These are phyloP conservation scores for Anastrepha ludens DNA, from an alignment of 1,140 invertebrate genomes.

Conservation along the genomic window DNA sequence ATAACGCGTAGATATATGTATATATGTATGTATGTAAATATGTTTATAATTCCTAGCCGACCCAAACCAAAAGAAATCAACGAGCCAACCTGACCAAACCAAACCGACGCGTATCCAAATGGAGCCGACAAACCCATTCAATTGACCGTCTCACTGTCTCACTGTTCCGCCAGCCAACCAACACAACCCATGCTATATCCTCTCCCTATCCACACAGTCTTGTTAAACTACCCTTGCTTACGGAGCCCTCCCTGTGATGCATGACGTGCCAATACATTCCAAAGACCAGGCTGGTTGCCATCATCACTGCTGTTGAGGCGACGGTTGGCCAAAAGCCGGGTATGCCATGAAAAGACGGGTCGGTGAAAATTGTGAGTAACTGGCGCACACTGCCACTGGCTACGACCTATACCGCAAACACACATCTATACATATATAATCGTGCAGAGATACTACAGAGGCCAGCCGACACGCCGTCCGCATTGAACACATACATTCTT, in stretches of 20 bases:
- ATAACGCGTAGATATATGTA: constrained; percentile 19
- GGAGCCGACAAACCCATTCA: constrained; percentile 39
- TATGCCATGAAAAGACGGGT: constrained; percentile 35
- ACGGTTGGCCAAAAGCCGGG: constrained; percentile 34
- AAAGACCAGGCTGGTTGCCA: constrained; percentile 40
- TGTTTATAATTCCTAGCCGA: not conserved
- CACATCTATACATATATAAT: constrained; percentile 55
- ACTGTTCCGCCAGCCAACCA: not conserved
- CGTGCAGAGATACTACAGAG: constrained; percentile 43
- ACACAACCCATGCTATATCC: not conserved
- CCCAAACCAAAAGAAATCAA: constrained; percentile 42
- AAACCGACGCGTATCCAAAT: constrained; percentile 21
- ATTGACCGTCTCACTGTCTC: constrained; percentile 39
- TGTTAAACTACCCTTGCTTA: constrained; percentile 42
- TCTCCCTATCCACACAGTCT: not conserved
- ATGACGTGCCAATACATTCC: constrained; percentile 43
- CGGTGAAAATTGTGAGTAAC: constrained; percentile 48
- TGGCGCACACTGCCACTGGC: constrained; percentile 55
- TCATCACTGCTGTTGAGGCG: constrained; percentile 33
- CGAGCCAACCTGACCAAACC: constrained; percentile 42
- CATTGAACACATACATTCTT: constrained; percentile 40
- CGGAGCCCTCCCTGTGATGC: not conserved
- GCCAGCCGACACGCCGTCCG: constrained; percentile 44
- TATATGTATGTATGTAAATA: not conserved
- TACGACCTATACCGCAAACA: constrained; percentile 56